phyloP scores from a whole-genome alignment of 1,140 invertebrate species.

The Zaprionus tsacasi region DNA sequence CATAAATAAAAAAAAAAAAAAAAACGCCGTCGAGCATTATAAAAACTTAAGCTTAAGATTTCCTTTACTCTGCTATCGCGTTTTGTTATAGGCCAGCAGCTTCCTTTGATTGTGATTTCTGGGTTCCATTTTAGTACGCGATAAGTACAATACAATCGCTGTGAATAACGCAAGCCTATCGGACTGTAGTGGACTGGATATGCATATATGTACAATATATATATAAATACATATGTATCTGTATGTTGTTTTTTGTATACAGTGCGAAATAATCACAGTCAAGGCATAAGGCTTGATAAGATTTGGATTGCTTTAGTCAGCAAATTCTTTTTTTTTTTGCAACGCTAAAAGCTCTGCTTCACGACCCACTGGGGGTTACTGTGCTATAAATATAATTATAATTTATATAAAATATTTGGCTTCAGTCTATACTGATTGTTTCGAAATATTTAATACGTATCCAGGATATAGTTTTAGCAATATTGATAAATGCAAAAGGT shows the following conservation, averaged over 20 bases:
- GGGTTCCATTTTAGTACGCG: slow-evolving; percentile 35
- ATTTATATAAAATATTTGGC: neutral
- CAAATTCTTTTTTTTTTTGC: neutral
- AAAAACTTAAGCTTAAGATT: slow-evolving; percentile 33
- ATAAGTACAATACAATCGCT: slow-evolving; percentile 46
- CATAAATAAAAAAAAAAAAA: slow-evolving; percentile 3
- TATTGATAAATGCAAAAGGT: too few species aligned
- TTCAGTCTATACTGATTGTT: too few species aligned
- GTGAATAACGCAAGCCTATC: slow-evolving; percentile 66
- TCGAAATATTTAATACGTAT: too few species aligned
- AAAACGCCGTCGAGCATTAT: neutral
- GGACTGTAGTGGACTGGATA: neutral
- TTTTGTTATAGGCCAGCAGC: slow-evolving; percentile 45
- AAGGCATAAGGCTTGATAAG: neutral
- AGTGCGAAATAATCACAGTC: neutral
- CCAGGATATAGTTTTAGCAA: too few species aligned
- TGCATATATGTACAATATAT: too few species aligned
- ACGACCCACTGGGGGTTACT: neutral
- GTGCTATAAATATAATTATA: neutral
- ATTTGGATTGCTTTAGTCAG: neutral
- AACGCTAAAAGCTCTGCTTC: neutral
- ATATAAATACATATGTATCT: neutral
- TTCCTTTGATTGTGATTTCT: slow-evolving; percentile 61
- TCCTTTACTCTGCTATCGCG: slow-evolving; percentile 25
- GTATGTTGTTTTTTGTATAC: neutral